These are phyloP conservation scores for Nebria brevicollis DNA, from an alignment of 2,888 invertebrate genomes.

Conservation along the genomic window DNA sequence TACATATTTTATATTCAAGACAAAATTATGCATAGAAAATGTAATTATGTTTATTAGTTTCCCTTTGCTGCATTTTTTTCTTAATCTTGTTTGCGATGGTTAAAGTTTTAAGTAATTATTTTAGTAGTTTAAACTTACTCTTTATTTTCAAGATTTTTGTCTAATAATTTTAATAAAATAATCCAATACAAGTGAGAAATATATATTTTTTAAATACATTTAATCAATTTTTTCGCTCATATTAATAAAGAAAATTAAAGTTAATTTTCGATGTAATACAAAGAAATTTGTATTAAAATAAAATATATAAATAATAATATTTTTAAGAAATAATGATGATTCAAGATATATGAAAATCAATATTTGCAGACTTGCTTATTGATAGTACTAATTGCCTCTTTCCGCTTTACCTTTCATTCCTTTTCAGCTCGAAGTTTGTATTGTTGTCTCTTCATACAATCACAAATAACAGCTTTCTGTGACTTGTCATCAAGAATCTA, in stretches of 20 bases:
- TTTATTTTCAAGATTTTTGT: too few relatives aligned
- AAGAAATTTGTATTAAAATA: too few relatives aligned
- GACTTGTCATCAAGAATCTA: not conserved
- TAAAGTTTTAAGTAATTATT: not conserved
- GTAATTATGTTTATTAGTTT: not conserved
- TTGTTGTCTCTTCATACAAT: not conserved
- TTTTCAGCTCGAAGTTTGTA: not conserved
- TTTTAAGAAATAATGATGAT: not conserved
- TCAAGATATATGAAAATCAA: not conserved
- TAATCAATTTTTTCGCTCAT: too few relatives aligned
- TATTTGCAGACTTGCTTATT: not conserved
- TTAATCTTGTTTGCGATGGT: not conserved
- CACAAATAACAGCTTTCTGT: not conserved
- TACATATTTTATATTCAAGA: not conserved
- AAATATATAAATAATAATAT: too few relatives aligned
- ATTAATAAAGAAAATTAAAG: too few relatives aligned
- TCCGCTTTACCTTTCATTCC: not conserved
- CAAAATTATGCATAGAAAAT: not conserved
- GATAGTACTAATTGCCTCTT: not conserved
- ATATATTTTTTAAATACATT: too few relatives aligned
- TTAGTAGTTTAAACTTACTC: not conserved
- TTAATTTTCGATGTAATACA: too few relatives aligned
- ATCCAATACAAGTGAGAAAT: too few relatives aligned
- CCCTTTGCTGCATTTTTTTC: not conserved
- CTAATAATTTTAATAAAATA: too few relatives aligned